Evolutionary conservation across 2,888 invertebrate species (phyloP), one percentile per base, ranked within the genome.

Genomic region (Melinaea menophilus): DNA sequence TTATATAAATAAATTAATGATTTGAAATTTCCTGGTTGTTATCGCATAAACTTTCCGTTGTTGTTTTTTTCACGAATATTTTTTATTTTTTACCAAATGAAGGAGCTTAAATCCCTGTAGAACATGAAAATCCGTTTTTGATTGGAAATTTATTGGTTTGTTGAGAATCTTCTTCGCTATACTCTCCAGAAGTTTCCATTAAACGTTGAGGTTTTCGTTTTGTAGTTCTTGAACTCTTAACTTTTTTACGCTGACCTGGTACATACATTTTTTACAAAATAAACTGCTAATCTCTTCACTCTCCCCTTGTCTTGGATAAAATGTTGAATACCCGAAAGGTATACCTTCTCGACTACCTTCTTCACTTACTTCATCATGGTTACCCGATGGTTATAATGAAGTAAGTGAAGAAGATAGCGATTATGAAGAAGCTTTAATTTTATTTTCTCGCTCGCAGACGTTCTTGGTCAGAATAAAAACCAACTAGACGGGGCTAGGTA

Each of bases 401-500:
- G 22, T 22, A 22, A 22, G 22, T 22, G 22, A 22, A 22, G 22
- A 22, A 22, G 22, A 22, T 22, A 22, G 22, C 22, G 22, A 22
- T 22, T 69, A 85, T 31, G 74, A 65, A 33, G 73, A 69, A 5
- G 72, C 76, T 45, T 70, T 70, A 9, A 79, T 72, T 46, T 65
- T 62, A 75, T 71, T 22, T 73, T 68, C 80, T 82, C 82, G 66
- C 73, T 76, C 2, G 79, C 2, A 78, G 75, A 56, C 70, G 75
- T 62, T 72, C 74, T 7, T 64, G 72, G 64, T 88, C 87, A 1
- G 89, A 88, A 74, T 89, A 88, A 34, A 88, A 58, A 4, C 89
- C 89, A 46, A 80, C 71, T n/a, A 89, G 70, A 0, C 90, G 88
- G 7, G 90, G 90, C 88, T 7, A 90, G 90, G 90, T 58, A 90